Percentiles rank a stretch among this genome's conserved stretches.
phyloP scores from a whole-genome alignment of 2,113 vertebrate genomes.

The Dipodomys ordii region DNA sequence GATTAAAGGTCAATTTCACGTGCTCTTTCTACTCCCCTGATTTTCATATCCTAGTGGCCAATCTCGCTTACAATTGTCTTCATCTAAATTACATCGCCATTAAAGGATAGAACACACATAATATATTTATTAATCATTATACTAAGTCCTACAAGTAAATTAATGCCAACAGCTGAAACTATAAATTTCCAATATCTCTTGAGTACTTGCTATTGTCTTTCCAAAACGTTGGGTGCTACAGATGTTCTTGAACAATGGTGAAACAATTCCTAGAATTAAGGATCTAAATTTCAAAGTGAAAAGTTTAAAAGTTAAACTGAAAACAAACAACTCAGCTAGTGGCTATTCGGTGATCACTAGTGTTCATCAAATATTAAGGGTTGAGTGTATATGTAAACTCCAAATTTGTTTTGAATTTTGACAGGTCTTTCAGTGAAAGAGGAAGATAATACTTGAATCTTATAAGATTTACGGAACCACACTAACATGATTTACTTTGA shows the following conservation, averaged over 20 bases:
- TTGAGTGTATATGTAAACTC: neutral
- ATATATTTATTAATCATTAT: constrained; percentile 37
- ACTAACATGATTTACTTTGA: neutral
- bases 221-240: neutral
- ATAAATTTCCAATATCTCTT: constrained; percentile 34
- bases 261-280: neutral
- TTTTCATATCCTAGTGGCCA: neutral
- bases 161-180: neutral
- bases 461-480: constrained; percentile 11
- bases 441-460: constrained; percentile 15
- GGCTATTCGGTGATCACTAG: neutral
- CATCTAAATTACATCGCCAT: constrained; percentile 46
- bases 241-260: neutral
- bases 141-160: constrained; percentile 23
- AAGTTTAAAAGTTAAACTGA: neutral
- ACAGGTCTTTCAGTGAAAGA: neutral
- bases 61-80: neutral
- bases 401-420: neutral
- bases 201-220: neutral
- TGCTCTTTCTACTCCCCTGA: neutral
- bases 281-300: neutral
- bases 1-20: neutral
- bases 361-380: neutral
- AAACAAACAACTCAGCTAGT: neutral
- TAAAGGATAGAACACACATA: neutral